Base-by-base conservation (phyloP, 2,113 vertebrate species). In the Electrona antarctica region DNA sequence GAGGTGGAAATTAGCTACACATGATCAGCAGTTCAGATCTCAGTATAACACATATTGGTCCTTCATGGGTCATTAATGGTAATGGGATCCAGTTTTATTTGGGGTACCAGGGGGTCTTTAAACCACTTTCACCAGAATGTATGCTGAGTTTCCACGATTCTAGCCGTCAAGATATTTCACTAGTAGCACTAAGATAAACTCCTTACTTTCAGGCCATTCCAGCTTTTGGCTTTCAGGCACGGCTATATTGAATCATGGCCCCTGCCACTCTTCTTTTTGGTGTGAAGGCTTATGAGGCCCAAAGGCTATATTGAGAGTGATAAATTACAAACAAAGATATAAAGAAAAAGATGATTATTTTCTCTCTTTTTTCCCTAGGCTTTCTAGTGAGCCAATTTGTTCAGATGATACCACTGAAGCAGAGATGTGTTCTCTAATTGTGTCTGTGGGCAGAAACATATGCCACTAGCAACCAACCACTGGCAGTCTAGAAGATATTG, bases 1-100 rank as follows among this genome's bases (percentile, higher is more conserved):
- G 85, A 80, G 81, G 86, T 84, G 83, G 58, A 81, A 89, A 90
- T 89, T 64, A 85, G 78, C 74, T 33, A 57, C 77, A 59, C 83
- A 85, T 69, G 78, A 89, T 71, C 60, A 68, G 67, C 71, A 21
- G 57, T 68, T 87, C 79, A 62, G 60, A 60, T 78, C 80, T 81
- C 82, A 77, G 82, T 67, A 67, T 78, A 60, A 2, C 48, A 73
- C 73, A 79, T 80, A 82, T 90, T 87, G 80, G 47, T 74, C 64
- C 77, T 75, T 15, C 78, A 87, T 45, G 81, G 78, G 50, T 68
- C 83, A 87, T 89, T 85, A 76, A 71, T 60, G 77, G 64, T 79
- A 59, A 63, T 46, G 8, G 69, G 67, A 75, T 80, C 71, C 66
- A 78, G 78, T 67, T 82, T 69, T 56, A 59, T 67, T 82, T 68